These are phyloP conservation scores for Caenorhabditis brenneri DNA, from an alignment of 1,140 invertebrate genomes.

Conservation along the genomic window DNA sequence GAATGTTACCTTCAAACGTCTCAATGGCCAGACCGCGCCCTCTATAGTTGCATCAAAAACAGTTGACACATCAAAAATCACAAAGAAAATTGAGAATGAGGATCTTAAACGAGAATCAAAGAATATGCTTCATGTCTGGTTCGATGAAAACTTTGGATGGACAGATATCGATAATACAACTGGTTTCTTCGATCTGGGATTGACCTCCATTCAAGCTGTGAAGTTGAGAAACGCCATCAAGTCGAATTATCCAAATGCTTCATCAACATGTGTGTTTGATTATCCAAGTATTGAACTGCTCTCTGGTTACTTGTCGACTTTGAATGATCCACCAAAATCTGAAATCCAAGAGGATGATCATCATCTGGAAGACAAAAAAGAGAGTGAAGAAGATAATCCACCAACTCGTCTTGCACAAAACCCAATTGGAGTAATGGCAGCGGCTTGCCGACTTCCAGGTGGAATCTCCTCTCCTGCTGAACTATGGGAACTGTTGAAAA, in stretches of 20 bases:
- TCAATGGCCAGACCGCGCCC: neutral
- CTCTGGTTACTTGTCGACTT: slow-evolving; percentile 23
- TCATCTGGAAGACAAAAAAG: neutral
- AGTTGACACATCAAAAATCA: slow-evolving; percentile 18
- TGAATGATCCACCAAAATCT: neutral
- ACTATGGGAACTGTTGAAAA: slow-evolving; percentile 56
- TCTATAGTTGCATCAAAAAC: neutral
- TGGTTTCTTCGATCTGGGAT: slow-evolving; percentile 48
- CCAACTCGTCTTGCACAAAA: slow-evolving; percentile 9
- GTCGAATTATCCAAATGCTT: slow-evolving; percentile 33
- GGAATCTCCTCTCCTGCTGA: slow-evolving; percentile 46
- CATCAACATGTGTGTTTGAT: slow-evolving; percentile 44
- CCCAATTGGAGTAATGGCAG: slow-evolving; percentile 47
- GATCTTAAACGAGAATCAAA: neutral
- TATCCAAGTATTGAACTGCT: slow-evolving; percentile 41
- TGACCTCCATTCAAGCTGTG: slow-evolving; percentile 41
- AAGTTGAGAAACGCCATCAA: slow-evolving; percentile 33
- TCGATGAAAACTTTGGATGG: slow-evolving; percentile 46
- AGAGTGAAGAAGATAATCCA: neutral
- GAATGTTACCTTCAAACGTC: neutral
- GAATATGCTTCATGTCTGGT: slow-evolving; percentile 36
- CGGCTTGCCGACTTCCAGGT: slow-evolving; percentile 52
- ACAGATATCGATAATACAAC: slow-evolving; percentile 44
- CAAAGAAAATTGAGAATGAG: slow-evolving; percentile 10
- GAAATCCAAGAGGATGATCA: neutral